Evolutionary conservation across 92 coral and sea anemone species (phyloP).

Genomic region (Epizoanthus stellaris): DNA sequence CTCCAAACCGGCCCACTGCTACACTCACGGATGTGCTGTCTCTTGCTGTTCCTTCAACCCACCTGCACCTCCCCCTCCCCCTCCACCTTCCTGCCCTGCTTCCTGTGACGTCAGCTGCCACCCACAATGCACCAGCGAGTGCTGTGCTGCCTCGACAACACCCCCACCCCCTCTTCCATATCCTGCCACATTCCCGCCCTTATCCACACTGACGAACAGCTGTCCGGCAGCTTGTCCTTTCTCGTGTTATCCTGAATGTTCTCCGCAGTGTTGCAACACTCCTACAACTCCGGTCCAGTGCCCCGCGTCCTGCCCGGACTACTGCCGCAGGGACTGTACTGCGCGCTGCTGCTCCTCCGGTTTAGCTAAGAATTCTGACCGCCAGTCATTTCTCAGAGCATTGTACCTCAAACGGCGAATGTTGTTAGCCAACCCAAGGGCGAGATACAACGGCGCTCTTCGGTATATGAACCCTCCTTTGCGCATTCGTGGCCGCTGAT

Average conservation of each 20-base stretch:
- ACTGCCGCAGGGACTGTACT: conserved; percentile 74
- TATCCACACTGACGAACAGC: conserved; percentile 27
- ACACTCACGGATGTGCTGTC: conserved; percentile 64
- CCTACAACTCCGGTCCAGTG: conserved; percentile 58
- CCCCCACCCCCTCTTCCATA: conserved; percentile 50
- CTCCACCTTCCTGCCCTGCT: conserved; percentile 51
- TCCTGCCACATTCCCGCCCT: background rate
- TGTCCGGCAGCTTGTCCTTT: conserved; percentile 71
- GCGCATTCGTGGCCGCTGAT: background rate
- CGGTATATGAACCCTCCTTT: background rate
- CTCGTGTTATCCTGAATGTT: conserved; percentile 72
- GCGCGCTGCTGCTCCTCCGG: conserved; percentile 63
- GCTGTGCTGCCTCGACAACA: conserved; percentile 57
- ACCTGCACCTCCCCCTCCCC: conserved; percentile 18
- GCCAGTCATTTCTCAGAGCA: conserved; percentile 22
- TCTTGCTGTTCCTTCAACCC: conserved; percentile 73
- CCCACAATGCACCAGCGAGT: conserved; percentile 68
- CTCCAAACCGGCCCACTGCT: conserved; percentile 76
- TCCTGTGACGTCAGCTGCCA: conserved; percentile 61
- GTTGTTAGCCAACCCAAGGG: background rate
- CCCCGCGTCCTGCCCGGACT: conserved; percentile 62
- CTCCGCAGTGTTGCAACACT: conserved; percentile 69
- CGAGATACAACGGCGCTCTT: background rate
- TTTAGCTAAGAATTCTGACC: conserved; percentile 5
- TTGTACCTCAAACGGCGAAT: conserved; percentile 18